Evolutionary conservation across 2,888 invertebrate genomes (phyloP).

Genomic region (Smittia sp.): DNA sequence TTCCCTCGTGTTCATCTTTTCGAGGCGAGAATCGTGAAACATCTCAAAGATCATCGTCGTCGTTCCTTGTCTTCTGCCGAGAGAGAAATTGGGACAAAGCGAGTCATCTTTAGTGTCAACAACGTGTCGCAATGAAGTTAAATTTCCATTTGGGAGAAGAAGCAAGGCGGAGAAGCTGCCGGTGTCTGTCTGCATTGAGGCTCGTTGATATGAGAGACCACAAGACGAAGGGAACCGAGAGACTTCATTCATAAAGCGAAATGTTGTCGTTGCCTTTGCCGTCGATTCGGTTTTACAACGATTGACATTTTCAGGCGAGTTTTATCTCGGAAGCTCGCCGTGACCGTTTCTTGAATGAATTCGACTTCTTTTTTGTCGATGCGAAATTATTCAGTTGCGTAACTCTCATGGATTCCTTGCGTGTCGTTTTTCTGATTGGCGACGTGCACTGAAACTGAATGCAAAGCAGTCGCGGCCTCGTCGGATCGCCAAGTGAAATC

Average conservation of each 20-base stretch:
- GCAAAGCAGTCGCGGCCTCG: not conserved
- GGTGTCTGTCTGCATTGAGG: not conserved
- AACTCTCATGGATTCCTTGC: conserved; percentile 2
- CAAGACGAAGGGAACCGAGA: not conserved
- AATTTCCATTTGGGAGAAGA: conserved; percentile 17
- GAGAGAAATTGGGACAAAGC: conserved; percentile 1
- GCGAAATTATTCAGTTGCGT: not conserved
- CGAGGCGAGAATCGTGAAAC: not conserved
- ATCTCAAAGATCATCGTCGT: conserved; percentile 11
- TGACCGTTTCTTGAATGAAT: not conserved
- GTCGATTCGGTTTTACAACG: conserved; percentile 7
- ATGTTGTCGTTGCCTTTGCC: not conserved
- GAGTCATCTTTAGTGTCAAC: conserved; percentile 25
- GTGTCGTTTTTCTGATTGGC: conserved; percentile 1
- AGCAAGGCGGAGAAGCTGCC: not conserved
- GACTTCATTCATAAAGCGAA: conserved; percentile 23
- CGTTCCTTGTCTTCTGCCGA: not conserved
- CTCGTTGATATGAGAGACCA: not conserved
- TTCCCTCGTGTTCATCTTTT: conserved; percentile 4
- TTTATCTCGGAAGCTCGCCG: not conserved
- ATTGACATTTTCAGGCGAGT: conserved; percentile 30
- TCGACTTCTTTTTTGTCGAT: not conserved
- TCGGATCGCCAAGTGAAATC: not conserved
- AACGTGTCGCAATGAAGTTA: conserved; percentile 3
- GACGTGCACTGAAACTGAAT: not conserved